Evolutionary conservation across 2,888 invertebrate genomes (phyloP).

Genomic region (Zaprionus bogoriensis): DNA sequence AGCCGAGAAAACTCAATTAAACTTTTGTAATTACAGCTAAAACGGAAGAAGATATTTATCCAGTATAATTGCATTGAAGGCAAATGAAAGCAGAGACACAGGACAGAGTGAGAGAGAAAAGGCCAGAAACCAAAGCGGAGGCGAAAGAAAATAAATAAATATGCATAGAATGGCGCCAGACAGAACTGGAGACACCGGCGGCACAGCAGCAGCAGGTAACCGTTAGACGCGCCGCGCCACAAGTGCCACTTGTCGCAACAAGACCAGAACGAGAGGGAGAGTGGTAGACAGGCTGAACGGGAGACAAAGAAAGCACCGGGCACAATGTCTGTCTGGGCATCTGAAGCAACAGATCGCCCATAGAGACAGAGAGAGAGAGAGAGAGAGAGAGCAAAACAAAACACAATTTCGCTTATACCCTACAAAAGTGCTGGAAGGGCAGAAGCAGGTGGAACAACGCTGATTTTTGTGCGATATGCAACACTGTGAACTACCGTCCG

Average conservation of each 20-base stretch:
- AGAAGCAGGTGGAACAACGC: background rate
- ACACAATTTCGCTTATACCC: conserved; percentile 9
- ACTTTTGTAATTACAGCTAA: conserved; percentile 83
- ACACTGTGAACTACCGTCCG: background rate
- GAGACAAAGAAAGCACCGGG: background rate
- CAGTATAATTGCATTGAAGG: conserved; percentile 82
- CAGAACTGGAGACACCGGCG: conserved; percentile 33
- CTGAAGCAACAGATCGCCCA: conserved; percentile 44
- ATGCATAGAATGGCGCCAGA: conserved; percentile 44
- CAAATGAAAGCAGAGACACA: conserved; percentile 72
- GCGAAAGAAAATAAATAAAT: conserved; percentile 68
- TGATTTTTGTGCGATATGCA: background rate
- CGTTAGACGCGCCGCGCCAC: conserved; percentile 33
- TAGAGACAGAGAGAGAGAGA: too few relatives aligned
- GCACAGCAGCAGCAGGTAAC: conserved; percentile 21
- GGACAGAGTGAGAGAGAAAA: conserved; percentile 11
- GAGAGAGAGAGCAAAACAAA: too few relatives aligned
- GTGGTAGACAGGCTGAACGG: background rate
- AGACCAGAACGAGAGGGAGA: background rate
- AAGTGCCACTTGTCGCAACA: conserved; percentile 57
- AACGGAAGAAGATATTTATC: conserved; percentile 83
- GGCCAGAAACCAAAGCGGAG: conserved; percentile 50
- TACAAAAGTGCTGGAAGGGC: background rate
- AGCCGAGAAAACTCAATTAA: conserved; percentile 82
- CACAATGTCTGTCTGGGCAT: conserved; percentile 8